These are phyloP conservation scores for Olivierus martensii DNA, from an alignment of 1,140 invertebrate species.

Conservation along the genomic window DNA sequence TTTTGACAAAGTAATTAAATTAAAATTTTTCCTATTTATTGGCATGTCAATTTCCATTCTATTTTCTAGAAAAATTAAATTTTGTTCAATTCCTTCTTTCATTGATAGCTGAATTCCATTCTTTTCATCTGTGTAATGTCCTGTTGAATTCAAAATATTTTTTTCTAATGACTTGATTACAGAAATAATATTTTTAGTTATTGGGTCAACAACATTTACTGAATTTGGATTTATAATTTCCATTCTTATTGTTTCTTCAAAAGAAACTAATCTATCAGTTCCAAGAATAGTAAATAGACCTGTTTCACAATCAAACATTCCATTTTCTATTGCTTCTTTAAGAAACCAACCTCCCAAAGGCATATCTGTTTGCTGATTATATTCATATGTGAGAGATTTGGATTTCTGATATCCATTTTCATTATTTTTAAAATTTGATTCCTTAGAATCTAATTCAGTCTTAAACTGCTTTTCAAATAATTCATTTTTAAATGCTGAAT, in stretches of 20 bases:
- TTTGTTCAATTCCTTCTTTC: conserved; percentile 58
- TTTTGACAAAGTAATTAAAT: too few species aligned
- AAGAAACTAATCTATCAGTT: conserved; percentile 27
- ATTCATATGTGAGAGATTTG: not conserved
- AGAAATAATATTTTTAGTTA: conserved; percentile 36
- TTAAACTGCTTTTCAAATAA: too few species aligned
- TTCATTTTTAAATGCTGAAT: too few species aligned
- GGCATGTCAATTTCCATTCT: not conserved
- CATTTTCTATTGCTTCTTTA: conserved; percentile 55
- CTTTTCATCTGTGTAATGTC: conserved; percentile 62
- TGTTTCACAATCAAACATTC: conserved; percentile 48
- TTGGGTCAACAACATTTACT: conserved; percentile 5
- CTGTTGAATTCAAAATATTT: conserved; percentile 56
- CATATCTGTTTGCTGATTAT: conserved; percentile 35
- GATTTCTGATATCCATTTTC: not conserved
- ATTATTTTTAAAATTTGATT: not conserved
- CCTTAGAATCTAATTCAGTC: not conserved
- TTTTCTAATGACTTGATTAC: conserved; percentile 66
- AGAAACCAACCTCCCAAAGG: conserved; percentile 68
- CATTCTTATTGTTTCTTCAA: conserved; percentile 36
- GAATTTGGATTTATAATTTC: conserved; percentile 35
- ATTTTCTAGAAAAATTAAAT: conserved; percentile 48
- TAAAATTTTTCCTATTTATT: too few species aligned
- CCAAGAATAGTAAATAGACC: conserved; percentile 55
- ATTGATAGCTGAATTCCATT: conserved; percentile 61